phyloP scores from a whole-genome alignment of 2,888 invertebrate genomes.

The Rhingia campestris region DNA sequence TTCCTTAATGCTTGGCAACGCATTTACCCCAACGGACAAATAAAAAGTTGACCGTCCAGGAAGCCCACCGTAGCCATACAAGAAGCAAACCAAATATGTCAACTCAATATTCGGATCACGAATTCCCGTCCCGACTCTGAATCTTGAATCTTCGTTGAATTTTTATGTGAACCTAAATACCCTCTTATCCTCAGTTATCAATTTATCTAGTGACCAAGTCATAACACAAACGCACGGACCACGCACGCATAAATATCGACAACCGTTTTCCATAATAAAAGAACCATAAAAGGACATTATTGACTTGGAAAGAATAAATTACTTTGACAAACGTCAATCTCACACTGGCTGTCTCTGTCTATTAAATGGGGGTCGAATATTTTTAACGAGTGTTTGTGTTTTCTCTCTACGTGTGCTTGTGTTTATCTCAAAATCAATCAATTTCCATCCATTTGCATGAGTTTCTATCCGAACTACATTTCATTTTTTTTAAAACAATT shows the following conservation, averaged over 20 bases:
- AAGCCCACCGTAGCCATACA: not conserved
- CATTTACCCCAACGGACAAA: slow-evolving; percentile 4
- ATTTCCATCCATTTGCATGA: slow-evolving; percentile 62
- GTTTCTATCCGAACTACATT: slow-evolving; percentile 40
- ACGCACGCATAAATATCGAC: slow-evolving; percentile 63
- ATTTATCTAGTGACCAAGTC: slow-evolving; percentile 71
- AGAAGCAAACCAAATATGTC: not conserved
- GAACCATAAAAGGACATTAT: slow-evolving; percentile 69
- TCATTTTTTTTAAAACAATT: slow-evolving; percentile 38
- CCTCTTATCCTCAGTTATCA: slow-evolving; percentile 71
- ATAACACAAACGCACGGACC: slow-evolving; percentile 46
- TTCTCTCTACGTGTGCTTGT: not conserved
- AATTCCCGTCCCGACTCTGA: slow-evolving; percentile 8
- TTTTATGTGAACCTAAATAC: slow-evolving; percentile 61
- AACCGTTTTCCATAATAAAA: slow-evolving; percentile 71
- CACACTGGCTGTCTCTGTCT: slow-evolving; percentile 42
- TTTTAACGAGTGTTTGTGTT: slow-evolving; percentile 51
- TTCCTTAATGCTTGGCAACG: slow-evolving; percentile 34
- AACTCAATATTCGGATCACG: slow-evolving; percentile 68
- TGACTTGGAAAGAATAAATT: slow-evolving; percentile 66
- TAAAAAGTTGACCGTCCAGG: slow-evolving; percentile 24
- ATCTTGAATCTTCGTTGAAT: slow-evolving; percentile 59
- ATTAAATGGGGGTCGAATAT: slow-evolving; percentile 28
- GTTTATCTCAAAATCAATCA: slow-evolving; percentile 62
- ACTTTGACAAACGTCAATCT: slow-evolving; percentile 66